These are phyloP conservation scores for Paraplagusia blochii DNA, from an alignment of 2,113 vertebrate genomes.

Conservation along the genomic window DNA sequence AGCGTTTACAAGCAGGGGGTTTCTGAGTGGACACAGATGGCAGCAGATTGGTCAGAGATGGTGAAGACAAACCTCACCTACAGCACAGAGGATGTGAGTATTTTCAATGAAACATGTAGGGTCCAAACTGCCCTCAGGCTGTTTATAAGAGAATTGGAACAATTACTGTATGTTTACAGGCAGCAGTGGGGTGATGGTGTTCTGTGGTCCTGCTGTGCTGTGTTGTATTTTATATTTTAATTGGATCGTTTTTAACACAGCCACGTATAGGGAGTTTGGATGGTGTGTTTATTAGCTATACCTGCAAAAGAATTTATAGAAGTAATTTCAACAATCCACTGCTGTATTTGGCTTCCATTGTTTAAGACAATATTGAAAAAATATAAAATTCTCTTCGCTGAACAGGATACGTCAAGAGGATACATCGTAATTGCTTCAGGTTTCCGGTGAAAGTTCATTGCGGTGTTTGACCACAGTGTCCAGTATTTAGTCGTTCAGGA, in stretches of 20 bases:
- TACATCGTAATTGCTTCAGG: slow-evolving; percentile 65
- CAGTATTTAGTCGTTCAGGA: slow-evolving; percentile 42
- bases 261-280: slow-evolving; percentile 73
- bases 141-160: too few species aligned
- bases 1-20: slow-evolving; percentile 97
- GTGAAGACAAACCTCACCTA: slow-evolving; percentile 71
- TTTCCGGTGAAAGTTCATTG: slow-evolving; percentile 47
- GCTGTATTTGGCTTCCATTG: slow-evolving; percentile 61
- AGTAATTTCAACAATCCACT: too few species aligned
- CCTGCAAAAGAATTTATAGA: too few species aligned
- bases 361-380: slow-evolving; percentile 57
- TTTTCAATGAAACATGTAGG: slow-evolving; percentile 60
- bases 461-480: slow-evolving; percentile 39
- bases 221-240: slow-evolving; percentile 68
- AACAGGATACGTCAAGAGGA: slow-evolving; percentile 68
- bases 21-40: slow-evolving; percentile 95
- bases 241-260: slow-evolving; percentile 69
- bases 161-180: slow-evolving; percentile 80
- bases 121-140: too few species aligned
- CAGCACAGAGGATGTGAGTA: slow-evolving; percentile 76
- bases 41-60: slow-evolving; percentile 98
- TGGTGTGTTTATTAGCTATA: too few species aligned
- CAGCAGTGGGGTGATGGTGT: slow-evolving; percentile 39
- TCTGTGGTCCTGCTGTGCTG: slow-evolving; percentile 60
- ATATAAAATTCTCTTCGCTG: slow-evolving; percentile 62